Base-by-base conservation (phyloP, 2,888 invertebrate species). In the Acleris cristana region DNA sequence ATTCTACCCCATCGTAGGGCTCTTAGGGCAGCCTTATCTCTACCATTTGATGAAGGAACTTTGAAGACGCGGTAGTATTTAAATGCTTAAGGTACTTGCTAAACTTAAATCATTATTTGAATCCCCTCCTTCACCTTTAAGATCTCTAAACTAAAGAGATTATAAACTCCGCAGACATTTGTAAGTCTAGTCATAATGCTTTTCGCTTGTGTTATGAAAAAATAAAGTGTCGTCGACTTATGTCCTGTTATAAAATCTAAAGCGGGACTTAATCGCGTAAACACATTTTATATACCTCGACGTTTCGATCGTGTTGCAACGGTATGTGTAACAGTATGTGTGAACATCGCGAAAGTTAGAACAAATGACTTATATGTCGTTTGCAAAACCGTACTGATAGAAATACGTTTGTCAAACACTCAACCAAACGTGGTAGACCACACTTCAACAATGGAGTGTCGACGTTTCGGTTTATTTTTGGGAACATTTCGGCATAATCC, bases 401-500 rank as follows among this genome's bases (percentile, higher is more conserved):
- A n/a, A 8, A 48, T 48, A 26, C 2, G 2, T 6, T 18, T 48
- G 48, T 16, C 48, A 48, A 48, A 2, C 2, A 18, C 6, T 48
- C 1, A 48, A 48, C 48, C n/a, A 48, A 48, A 48, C 18, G 55
- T 55, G 48, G 48, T 34, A 19, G 55, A 40, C 48, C 40, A 63
- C 18, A 23, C 40, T 55, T 34, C 51, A 51, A 52, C 44, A 40
- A 57, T 52, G 51, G 14, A n/a, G 14, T 16, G 40, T 49, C 10
- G 44, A 52, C 40, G 49, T 18, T 23, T 18, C 44, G 44, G 66
- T 57, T 26, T 53, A 66, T 62, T 57, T 19, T 45, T 34, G 51
- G 55, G 55, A 51, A 61, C 51, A 44, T 51, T 66, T 61, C 51
- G 45, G 45, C 48, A 30, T 57, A 57, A 66, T 66, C 45, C 61